A percentile compares a stretch with the other conserved stretches of the same genome.
Conservation (phyloP, 2,888 invertebrate species). For the Cerceris ruficornis region DNA sequence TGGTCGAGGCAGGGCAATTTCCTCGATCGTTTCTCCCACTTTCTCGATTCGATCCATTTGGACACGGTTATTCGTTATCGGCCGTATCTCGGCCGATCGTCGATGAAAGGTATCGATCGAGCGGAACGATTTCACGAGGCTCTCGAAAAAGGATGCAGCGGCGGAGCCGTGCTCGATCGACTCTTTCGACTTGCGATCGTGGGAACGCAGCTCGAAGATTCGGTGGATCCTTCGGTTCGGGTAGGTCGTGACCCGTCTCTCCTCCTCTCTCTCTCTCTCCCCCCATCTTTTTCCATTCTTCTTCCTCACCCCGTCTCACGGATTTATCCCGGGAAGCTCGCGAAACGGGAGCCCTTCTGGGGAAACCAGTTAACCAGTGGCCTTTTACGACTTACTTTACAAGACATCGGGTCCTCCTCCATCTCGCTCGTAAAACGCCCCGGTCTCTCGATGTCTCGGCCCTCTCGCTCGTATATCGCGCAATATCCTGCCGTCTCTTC, state of each 20-base stretch:
- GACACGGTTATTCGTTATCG: slow-evolving; percentile 39
- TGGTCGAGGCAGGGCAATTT: slow-evolving; percentile 25
- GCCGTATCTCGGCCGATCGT: slow-evolving; percentile 23
- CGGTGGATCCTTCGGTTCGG: slow-evolving; percentile 33
- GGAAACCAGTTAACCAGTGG: slow-evolving; percentile 24
- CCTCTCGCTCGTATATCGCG: not conserved
- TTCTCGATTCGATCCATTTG: slow-evolving; percentile 18
- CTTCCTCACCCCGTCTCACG: not conserved
- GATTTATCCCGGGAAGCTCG: not conserved
- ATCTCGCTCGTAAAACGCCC: slow-evolving; percentile 9
- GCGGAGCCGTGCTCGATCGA: not conserved
- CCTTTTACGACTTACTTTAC: slow-evolving; percentile 44
- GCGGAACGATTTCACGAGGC: slow-evolving; percentile 38
- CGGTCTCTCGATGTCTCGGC: not conserved
- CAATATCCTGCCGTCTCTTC: not conserved
- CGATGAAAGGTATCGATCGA: slow-evolving; percentile 36
- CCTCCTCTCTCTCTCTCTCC: too few relatives aligned
- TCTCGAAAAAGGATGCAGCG: slow-evolving; percentile 29
- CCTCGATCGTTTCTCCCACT: slow-evolving; percentile 21
- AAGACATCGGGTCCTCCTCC: slow-evolving; percentile 33
- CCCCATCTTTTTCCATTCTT: too few relatives aligned
- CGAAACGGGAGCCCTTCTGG: slow-evolving; percentile 20
- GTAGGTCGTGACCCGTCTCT: slow-evolving; percentile 48
- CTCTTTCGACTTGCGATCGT: slow-evolving; percentile 46
- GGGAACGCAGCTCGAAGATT: slow-evolving; percentile 54